Evolutionary conservation across 1,140 invertebrate species (phyloP).

Genomic region (Musca domestica): DNA sequence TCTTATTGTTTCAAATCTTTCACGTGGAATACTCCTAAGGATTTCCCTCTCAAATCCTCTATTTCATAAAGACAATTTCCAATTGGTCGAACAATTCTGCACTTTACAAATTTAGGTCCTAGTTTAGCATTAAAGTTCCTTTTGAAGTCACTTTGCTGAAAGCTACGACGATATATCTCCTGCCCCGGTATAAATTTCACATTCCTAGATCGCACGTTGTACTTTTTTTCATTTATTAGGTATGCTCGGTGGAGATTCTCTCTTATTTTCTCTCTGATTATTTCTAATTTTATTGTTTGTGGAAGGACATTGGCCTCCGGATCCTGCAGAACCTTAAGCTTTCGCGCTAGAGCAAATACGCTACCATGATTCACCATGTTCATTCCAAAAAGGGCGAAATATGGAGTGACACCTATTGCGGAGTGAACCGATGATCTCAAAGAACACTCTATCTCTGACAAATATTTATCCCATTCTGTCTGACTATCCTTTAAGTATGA

Average conservation of each 20-base stretch:
- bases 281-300: not conserved
- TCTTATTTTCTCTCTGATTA: not conserved
- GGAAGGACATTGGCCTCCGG: not conserved
- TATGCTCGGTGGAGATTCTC: not conserved
- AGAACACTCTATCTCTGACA: not conserved
- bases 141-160: not conserved
- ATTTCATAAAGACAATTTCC: not conserved
- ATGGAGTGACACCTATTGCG: not conserved
- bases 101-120: not conserved
- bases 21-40: not conserved
- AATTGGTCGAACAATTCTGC: not conserved
- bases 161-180: not conserved
- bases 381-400: not conserved
- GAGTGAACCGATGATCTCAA: not conserved
- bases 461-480: not conserved
- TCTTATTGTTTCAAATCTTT: not conserved
- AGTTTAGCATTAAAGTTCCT: not conserved
- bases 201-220: not conserved
- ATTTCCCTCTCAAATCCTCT: not conserved
- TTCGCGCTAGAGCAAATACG: not conserved
- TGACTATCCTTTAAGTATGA: not conserved
- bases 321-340: not conserved
- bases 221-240: not conserved
- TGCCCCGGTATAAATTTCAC: not conserved
- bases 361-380: constrained; percentile 1